A percentile compares a stretch with the other conserved stretches of the same genome.
These are phyloP conservation scores for Lutra lutra DNA, from an alignment of 2,797 vertebrate genomes.

Conservation along the genomic window DNA sequence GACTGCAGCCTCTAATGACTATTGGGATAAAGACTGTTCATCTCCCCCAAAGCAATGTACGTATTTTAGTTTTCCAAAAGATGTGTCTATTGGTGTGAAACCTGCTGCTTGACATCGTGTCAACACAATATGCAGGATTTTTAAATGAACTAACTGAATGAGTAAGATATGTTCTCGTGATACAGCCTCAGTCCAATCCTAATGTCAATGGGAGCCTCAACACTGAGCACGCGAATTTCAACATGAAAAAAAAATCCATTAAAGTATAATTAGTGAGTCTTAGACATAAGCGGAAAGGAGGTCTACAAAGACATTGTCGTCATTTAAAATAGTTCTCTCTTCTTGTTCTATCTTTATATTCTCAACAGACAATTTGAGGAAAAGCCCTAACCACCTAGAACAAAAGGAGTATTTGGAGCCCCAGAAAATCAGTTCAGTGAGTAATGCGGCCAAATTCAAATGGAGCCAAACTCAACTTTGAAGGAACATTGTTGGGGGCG, in stretches of 20 bases:
- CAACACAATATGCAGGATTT: neutral
- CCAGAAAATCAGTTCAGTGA: constrained; percentile 7
- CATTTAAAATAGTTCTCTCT: constrained; percentile 8
- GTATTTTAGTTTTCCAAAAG: neutral
- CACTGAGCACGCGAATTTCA: constrained; percentile 17
- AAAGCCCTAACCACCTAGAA: neutral
- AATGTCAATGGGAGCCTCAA: neutral
- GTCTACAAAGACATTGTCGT: neutral
- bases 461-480: neutral
- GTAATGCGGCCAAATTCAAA: neutral
- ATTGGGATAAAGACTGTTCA: neutral
- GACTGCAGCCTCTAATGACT: neutral
- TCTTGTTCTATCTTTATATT: constrained; percentile 20
- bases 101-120: neutral
- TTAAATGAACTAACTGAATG: constrained; percentile 19
- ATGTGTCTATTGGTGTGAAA: neutral
- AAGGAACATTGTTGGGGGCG: neutral
- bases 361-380: constrained; percentile 6
- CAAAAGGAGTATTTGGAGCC: neutral
- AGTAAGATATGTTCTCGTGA: neutral
- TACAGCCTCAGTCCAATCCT: neutral
- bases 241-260: neutral
- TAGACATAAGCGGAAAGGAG: neutral
- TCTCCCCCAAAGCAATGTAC: neutral
- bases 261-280: neutral